Conservation (phyloP, 2,888 invertebrate species). For the Arctia plantaginis region DNA sequence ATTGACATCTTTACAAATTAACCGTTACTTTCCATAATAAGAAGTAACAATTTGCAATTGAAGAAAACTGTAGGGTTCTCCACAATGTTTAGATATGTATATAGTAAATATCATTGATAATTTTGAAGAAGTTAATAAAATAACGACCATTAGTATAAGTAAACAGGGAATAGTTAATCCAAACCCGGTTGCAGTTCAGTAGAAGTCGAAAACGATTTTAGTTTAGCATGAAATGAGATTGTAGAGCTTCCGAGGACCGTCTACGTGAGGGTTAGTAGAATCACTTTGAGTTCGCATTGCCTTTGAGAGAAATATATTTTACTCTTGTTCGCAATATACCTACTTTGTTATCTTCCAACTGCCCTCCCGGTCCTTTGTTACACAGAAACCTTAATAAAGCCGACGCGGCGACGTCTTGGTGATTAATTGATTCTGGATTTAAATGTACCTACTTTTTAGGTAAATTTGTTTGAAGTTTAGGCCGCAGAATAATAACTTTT, state of each 20-base stretch:
- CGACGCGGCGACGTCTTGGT: conserved; percentile 13
- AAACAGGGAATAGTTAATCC: conserved; percentile 21
- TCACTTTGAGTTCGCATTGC: conserved; percentile 34
- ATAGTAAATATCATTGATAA: too few species aligned
- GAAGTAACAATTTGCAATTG: too few species aligned
- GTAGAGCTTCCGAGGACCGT: conserved; percentile 23
- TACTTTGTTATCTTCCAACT: conserved; percentile 24
- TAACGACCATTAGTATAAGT: not conserved
- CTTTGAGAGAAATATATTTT: conserved; percentile 32
- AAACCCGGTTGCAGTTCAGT: conserved; percentile 21
- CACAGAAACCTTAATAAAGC: conserved; percentile 17
- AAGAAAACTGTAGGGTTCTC: too few species aligned
- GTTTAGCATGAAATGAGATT: conserved; percentile 46
- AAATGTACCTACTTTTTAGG: conserved; percentile 2
- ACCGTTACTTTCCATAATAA: too few species aligned
- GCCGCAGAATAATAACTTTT: not conserved
- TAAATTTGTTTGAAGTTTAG: not conserved
- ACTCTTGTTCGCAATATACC: conserved; percentile 27
- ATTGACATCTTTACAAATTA: too few species aligned
- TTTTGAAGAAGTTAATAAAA: not conserved
- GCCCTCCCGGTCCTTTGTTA: conserved; percentile 23
- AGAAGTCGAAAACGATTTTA: conserved; percentile 35
- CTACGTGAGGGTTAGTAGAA: conserved; percentile 38
- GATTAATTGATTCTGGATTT: conserved; percentile 16
- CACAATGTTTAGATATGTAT: too few species aligned